Evolutionary conservation across 2,888 invertebrate species (phyloP).

Genomic region (Endomychus coccineus): DNA sequence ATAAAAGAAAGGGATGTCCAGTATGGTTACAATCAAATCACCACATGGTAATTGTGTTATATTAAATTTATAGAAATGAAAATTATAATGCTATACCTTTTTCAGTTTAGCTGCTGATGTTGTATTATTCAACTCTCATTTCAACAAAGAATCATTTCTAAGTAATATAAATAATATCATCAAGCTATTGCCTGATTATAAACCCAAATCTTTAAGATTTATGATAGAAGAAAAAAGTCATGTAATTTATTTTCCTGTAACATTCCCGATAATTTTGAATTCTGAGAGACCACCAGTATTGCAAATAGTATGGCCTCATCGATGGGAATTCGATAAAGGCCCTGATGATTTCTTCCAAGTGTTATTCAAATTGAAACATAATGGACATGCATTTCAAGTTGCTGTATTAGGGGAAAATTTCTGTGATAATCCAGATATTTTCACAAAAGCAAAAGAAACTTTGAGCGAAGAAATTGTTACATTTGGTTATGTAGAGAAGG

Average conservation of each 20-base stretch:
- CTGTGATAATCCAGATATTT: slow-evolving; percentile 53
- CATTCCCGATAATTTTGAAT: slow-evolving; percentile 23
- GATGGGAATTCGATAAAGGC: slow-evolving; percentile 74
- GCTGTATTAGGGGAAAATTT: slow-evolving; percentile 58
- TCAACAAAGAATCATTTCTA: slow-evolving; percentile 61
- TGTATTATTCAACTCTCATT: slow-evolving; percentile 63
- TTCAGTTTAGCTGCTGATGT: slow-evolving; percentile 59
- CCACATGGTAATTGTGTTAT: no score
- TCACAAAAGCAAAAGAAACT: slow-evolving; percentile 47
- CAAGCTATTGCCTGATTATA: slow-evolving; percentile 58
- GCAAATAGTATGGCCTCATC: slow-evolving; percentile 66
- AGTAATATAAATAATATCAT: slow-evolving; percentile 52
- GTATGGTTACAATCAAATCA: slow-evolving; percentile 67
- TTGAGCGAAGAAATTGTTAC: slow-evolving; percentile 46
- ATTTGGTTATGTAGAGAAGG: slow-evolving; percentile 54
- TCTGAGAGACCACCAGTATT: slow-evolving; percentile 29
- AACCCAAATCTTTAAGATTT: slow-evolving; percentile 49
- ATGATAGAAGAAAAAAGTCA: slow-evolving; percentile 53
- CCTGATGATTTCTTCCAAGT: slow-evolving; percentile 57
- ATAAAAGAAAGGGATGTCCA: slow-evolving; percentile 64
- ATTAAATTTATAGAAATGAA: no score
- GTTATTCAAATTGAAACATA: slow-evolving; percentile 45
- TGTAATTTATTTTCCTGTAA: slow-evolving; percentile 50
- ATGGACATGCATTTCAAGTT: slow-evolving; percentile 50
- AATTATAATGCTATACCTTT: no score